phyloP scores from a whole-genome alignment of 2,797 vertebrate species.

The Dromococcyx pavoninus region DNA sequence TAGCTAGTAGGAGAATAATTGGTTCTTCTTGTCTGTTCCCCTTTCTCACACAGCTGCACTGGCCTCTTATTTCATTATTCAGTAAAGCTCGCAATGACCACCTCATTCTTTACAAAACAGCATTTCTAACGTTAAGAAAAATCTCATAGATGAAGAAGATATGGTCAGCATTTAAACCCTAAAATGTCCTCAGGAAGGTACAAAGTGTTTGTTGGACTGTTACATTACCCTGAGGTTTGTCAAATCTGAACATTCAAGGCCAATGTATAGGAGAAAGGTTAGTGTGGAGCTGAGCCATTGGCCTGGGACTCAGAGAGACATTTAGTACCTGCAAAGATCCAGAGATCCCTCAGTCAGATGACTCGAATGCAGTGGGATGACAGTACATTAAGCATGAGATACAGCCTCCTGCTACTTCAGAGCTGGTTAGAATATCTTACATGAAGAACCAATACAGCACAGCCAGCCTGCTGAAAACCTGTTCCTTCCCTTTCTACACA shows the following conservation, averaged over 20 bases:
- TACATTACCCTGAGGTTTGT: rapidly evolving
- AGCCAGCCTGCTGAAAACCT: neutral
- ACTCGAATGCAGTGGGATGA: neutral
- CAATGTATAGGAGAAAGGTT: neutral
- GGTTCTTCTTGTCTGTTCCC: slow-evolving; percentile 58
- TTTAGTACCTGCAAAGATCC: neutral
- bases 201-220: neutral
- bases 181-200: neutral
- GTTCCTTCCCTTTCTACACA: neutral
- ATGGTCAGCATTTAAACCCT: neutral
- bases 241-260: neutral
- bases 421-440: neutral
- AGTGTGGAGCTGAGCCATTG: neutral
- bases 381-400: neutral
- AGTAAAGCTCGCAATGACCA: slow-evolving; percentile 44
- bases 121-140: neutral
- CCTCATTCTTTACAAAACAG: neutral
- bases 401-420: neutral
- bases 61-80: slow-evolving; percentile 61
- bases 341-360: neutral
- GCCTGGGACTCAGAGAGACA: neutral
- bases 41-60: slow-evolving; percentile 34
- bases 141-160: neutral
- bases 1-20: slow-evolving; percentile 69
- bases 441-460: neutral